Evolutionary conservation across 2,797 vertebrate genomes (phyloP), one percentile per base, ranked within the genome.

Genomic region (Sandelia bainsii): DNA sequence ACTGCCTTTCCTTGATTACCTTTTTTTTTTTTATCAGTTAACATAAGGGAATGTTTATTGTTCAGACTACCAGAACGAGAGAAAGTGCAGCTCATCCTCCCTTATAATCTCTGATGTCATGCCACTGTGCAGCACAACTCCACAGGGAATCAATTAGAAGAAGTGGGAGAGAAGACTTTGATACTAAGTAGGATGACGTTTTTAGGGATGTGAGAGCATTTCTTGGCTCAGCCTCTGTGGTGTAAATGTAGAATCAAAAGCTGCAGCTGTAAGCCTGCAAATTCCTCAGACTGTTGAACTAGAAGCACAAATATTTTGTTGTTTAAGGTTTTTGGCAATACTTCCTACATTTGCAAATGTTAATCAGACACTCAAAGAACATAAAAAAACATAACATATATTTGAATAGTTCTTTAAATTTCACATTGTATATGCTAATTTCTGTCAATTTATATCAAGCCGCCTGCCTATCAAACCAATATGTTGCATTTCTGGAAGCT

Each of bases 61-160:
- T 54, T 79, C n/a, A 46, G 50, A 57, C 60, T 6, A 4, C 7
- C 56, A 7, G 53, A 75, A 64, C 39, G 17, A 22, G 44, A 70
- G 69, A 54, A 50, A 57, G 13, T 2, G 32, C 3, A 29, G 40
- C 60, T 76, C 23, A 19, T 79, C 62, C 57, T 17, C 8, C 63
- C 20, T 62, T 32, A 0, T 51, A 61, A 65, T 50, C 37, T 73
- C 50, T 81, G 69, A 77, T 75, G 72, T 61, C 62, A 32, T 56
- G 72, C 65, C 73, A 77, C 61, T 3, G 49, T 52, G 69, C 32
- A 0, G 44, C 50, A 5, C 62, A 37, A 52, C 75, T 79, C 80
- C 40, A 17, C 44, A 0, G 80, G 80, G 82, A 86, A 78, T 86
- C 81, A 88, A 86, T 85, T 85, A 85, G 65, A 79, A 72, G 75